Conservation (phyloP, 2,113 vertebrate species). For the Lophochroa leadbeateri region DNA sequence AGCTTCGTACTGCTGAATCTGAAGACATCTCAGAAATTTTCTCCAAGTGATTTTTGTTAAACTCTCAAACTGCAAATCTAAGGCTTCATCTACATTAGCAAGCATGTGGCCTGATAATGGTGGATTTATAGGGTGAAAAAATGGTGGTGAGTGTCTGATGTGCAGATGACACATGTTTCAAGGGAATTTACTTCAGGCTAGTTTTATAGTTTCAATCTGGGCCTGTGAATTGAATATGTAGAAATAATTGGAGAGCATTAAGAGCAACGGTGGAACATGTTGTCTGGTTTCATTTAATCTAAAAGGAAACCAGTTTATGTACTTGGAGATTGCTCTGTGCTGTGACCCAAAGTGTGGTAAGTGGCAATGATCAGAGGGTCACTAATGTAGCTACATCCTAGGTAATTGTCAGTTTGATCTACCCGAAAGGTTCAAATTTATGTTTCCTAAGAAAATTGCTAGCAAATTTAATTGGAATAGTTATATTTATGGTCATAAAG, state of each 20-base stretch:
- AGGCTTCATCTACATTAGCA: not conserved
- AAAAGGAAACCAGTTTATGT: not conserved
- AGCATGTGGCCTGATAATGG: not conserved
- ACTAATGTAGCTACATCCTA: not conserved
- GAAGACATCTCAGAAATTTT: not conserved
- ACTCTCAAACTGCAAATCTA: not conserved
- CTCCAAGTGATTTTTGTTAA: not conserved
- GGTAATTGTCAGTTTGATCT: conserved; percentile 7
- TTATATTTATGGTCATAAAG: not conserved
- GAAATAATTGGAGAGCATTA: conserved; percentile 12
- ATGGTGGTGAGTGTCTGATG: not conserved
- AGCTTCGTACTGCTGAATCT: not conserved
- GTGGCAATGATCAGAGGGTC: not conserved
- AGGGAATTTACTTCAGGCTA: not conserved
- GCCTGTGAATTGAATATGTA: not conserved
- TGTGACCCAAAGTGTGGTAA: not conserved
- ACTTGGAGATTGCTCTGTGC: conserved; percentile 1
- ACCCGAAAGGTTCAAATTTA: not conserved
- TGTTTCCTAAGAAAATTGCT: not conserved
- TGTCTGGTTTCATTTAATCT: conserved; percentile 25
- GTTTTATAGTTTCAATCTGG: not conserved
- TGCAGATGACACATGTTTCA: not conserved
- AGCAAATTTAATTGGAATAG: not conserved
- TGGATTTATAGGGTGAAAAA: conserved; percentile 37
- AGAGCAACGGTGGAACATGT: conserved; percentile 8